Percentiles rank a stretch among this genome's conserved stretches.
Conservation (phyloP, 1,140 invertebrate species). For the Planococcus citri region DNA sequence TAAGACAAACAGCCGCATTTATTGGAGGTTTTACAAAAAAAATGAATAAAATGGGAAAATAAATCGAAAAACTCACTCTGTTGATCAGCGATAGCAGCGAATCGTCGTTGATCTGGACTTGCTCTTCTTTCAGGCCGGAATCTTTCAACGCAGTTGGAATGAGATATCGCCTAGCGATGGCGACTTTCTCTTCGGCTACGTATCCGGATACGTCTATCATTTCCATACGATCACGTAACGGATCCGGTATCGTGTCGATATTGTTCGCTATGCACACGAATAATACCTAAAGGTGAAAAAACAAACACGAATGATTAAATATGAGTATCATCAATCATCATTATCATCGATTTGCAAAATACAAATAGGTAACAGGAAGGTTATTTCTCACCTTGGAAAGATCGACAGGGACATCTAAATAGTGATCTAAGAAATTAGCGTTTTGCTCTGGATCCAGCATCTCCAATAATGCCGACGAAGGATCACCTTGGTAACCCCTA, state of each 20-base stretch:
- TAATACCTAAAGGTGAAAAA: constrained; percentile 39
- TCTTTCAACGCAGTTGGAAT: constrained; percentile 77
- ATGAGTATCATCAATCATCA: too few relatives aligned
- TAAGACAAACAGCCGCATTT: too few relatives aligned
- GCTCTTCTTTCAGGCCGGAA: constrained; percentile 58
- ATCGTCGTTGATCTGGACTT: constrained; percentile 52
- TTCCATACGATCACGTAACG: constrained; percentile 95
- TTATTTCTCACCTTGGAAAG: constrained; percentile 66
- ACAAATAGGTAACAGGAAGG: background rate
- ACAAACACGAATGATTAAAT: constrained; percentile 30
- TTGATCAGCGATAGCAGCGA: constrained; percentile 72
- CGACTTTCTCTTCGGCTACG: constrained; percentile 94
- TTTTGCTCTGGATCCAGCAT: constrained; percentile 97
- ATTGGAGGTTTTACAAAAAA: too few relatives aligned
- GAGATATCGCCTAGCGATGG: constrained; percentile 89
- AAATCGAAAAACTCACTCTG: constrained; percentile 47
- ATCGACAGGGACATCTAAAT: constrained; percentile 93
- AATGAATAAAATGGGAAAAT: too few relatives aligned
- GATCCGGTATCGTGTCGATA: constrained; percentile 91
- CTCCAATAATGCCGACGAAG: constrained; percentile 88
- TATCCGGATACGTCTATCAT: constrained; percentile 99
- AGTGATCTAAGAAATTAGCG: constrained; percentile 94
- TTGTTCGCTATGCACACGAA: constrained; percentile 99
- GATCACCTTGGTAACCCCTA: constrained; percentile 88
- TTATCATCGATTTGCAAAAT: too few relatives aligned